A percentile compares a stretch with the other conserved stretches of the same genome.
Conservation (phyloP, 2,113 vertebrate species). For the Odontesthes bonariensis region DNA sequence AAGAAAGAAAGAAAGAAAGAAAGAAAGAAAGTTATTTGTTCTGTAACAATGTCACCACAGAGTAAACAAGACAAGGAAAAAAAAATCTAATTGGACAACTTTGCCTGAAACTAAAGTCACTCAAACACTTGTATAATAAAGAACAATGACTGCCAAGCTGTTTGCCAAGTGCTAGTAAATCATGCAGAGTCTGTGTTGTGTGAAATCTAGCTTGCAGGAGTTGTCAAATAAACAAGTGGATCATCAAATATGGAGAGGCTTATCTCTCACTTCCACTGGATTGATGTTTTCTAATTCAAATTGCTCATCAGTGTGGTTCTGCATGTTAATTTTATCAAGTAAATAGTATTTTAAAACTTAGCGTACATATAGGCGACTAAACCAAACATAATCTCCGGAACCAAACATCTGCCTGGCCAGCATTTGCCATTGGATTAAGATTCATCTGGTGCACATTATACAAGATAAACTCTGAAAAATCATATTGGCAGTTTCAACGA, state of each 20-base stretch:
- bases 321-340: conserved; percentile 47
- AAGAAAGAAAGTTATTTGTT: conserved; percentile 16
- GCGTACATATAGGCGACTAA: neutral
- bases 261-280: conserved; percentile 57
- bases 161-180: conserved; percentile 59
- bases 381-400: conserved; percentile 24
- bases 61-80: neutral
- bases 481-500: conserved; percentile 9
- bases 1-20: neutral
- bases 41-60: neutral
- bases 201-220: conserved; percentile 53
- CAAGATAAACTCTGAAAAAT: conserved; percentile 25
- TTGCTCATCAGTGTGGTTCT: conserved; percentile 35
- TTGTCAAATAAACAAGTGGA: conserved; percentile 72
- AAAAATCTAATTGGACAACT: neutral
- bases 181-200: conserved; percentile 37
- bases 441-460: conserved; percentile 39
- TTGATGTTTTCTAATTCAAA: conserved; percentile 62
- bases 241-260: conserved; percentile 71
- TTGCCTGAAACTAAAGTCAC: neutral
- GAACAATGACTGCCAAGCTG: conserved; percentile 29
- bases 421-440: conserved; percentile 54
- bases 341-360: conserved; percentile 48
- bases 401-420: conserved; percentile 39
- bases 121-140: conserved; percentile 13